Conservation (phyloP, 2,113 vertebrate species). For the Patagioenas fasciata region DNA sequence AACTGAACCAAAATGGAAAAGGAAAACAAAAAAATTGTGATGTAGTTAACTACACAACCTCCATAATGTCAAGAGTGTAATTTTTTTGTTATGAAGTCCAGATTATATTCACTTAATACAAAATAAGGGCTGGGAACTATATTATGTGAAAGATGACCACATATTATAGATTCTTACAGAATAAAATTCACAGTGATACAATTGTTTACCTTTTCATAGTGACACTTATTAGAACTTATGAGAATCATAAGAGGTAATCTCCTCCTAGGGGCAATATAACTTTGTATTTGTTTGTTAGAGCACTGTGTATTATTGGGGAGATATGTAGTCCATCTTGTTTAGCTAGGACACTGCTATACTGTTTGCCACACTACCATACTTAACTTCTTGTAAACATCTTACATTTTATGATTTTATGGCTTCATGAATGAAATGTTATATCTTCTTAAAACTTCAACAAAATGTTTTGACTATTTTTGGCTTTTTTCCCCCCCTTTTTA, state of each 20-base stretch:
- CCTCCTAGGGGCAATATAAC: constrained; percentile 48
- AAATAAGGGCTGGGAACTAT: constrained; percentile 35
- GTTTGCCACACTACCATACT: neutral
- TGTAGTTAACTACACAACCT: constrained; percentile 52
- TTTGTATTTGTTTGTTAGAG: constrained; percentile 50
- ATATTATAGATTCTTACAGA: constrained; percentile 64
- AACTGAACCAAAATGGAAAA: neutral
- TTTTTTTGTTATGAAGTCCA: constrained; percentile 52
- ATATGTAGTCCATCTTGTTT: constrained; percentile 47
- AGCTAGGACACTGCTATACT: constrained; percentile 7
- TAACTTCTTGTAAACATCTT: constrained; percentile 22
- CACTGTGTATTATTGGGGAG: neutral
- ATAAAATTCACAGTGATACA: constrained; percentile 67
- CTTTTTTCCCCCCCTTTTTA: neutral
- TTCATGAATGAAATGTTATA: constrained; percentile 12
- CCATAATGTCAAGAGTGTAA: neutral
- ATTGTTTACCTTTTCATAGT: constrained; percentile 61
- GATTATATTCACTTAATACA: constrained; percentile 30
- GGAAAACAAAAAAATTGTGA: neutral
- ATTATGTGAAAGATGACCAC: constrained; percentile 57
- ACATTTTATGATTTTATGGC: neutral
- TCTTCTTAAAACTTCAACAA: neutral
- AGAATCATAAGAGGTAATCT: constrained; percentile 65
- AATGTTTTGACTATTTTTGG: neutral
- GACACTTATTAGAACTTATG: constrained; percentile 72